phyloP scores from a whole-genome alignment of 2,797 vertebrate species.

The Todus mexicanus region DNA sequence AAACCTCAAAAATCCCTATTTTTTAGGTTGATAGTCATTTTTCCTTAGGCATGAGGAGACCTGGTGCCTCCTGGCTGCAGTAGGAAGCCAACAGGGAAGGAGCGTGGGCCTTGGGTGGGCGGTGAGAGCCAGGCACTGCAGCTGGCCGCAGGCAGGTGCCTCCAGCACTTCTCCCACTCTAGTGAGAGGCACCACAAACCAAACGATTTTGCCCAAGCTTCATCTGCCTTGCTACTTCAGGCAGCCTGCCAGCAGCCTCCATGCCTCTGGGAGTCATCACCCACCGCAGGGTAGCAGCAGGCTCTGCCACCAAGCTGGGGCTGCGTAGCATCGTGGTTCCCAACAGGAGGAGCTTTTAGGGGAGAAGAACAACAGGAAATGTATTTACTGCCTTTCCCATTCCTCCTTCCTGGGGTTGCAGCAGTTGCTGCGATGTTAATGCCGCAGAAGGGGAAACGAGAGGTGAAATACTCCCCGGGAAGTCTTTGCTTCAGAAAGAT shows the following conservation, averaged over 20 bases:
- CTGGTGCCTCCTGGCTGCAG: neutral
- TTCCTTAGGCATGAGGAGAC: neutral
- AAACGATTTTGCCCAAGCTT: neutral
- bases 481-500: neutral
- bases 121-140: accelerated
- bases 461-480: neutral
- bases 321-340: neutral
- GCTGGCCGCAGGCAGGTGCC: neutral
- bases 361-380: neutral
- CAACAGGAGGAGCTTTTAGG: neutral
- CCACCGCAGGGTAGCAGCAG: accelerated
- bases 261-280: neutral
- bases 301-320: neutral
- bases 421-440: neutral
- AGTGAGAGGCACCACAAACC: neutral
- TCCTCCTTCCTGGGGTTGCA: neutral
- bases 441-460: neutral
- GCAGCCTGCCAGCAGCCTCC: neutral
- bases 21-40: too few relatives aligned
- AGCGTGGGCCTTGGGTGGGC: accelerated
- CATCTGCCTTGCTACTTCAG: neutral
- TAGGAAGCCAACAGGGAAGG: neutral
- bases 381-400: neutral
- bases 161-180: neutral
- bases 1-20: neutral